Conservation (phyloP, 2,888 invertebrate species). For the Trichopoda pennipes region DNA sequence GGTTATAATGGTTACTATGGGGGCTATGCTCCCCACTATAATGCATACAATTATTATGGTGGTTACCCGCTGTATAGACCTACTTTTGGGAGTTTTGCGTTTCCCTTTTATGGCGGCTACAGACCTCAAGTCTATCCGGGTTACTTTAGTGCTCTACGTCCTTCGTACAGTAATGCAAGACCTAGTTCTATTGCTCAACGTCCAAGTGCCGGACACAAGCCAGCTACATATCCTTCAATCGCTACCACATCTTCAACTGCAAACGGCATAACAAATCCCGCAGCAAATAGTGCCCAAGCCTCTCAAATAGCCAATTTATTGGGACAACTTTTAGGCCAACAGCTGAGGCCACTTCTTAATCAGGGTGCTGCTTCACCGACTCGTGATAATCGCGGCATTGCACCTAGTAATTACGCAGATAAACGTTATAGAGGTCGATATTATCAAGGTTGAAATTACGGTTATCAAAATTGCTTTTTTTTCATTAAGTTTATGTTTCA, state of each 20-base stretch:
- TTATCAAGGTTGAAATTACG: neutral
- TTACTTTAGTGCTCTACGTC: neutral
- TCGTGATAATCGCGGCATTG: conserved; percentile 15
- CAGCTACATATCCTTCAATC: neutral
- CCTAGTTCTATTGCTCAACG: conserved; percentile 6
- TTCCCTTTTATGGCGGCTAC: conserved; percentile 35
- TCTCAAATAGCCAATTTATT: conserved; percentile 75
- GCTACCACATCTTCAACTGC: neutral
- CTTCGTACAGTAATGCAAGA: too few relatives aligned
- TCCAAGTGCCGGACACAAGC: conserved; percentile 2
- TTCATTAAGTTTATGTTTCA: neutral
- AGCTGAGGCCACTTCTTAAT: conserved; percentile 73
- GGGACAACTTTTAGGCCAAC: conserved; percentile 75
- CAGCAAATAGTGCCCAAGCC: conserved; percentile 66
- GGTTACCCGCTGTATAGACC: conserved; percentile 43
- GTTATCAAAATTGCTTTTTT: neutral
- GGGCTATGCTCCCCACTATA: conserved; percentile 26
- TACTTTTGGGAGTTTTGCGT: neutral
- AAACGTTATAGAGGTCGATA: conserved; percentile 10
- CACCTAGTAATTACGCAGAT: neutral
- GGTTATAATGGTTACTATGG: conserved; percentile 22
- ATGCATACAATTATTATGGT: conserved; percentile 46
- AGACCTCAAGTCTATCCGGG: conserved; percentile 27
- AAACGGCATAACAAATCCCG: neutral
- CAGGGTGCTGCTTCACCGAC: conserved; percentile 69